phyloP scores from a whole-genome alignment of 2,888 invertebrate genomes.

The Calephelis perditalis region DNA sequence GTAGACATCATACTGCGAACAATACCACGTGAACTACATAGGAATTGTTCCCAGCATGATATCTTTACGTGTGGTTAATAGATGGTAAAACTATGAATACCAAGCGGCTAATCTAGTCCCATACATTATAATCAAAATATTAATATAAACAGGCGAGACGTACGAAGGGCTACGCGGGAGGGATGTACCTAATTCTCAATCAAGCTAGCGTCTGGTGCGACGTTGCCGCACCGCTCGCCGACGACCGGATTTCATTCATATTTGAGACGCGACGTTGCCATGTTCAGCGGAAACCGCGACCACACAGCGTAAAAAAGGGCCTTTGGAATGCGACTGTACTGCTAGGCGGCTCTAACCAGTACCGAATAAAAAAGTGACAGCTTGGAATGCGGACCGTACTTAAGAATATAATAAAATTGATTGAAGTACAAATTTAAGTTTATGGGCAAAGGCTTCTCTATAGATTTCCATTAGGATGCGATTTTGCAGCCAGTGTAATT shows the following conservation, averaged over 20 bases:
- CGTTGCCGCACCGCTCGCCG: conserved; percentile 69
- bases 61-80: conserved; percentile 33
- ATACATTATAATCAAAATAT: conserved; percentile 32
- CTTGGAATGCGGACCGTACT: conserved; percentile 64
- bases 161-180: conserved; percentile 60
- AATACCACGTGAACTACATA: too few species aligned
- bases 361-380: conserved; percentile 64
- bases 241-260: conserved; percentile 77
- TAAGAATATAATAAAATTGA: conserved; percentile 28
- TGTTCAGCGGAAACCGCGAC: conserved; percentile 76
- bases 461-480: not conserved
- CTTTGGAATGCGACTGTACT: conserved; percentile 74
- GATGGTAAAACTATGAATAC: conserved; percentile 37
- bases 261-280: conserved; percentile 76
- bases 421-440: conserved; percentile 2
- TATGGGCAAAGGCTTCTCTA: not conserved
- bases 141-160: conserved; percentile 35
- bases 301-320: conserved; percentile 76
- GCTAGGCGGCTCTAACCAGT: conserved; percentile 65
- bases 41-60: too few species aligned
- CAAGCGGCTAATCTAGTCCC: conserved; percentile 34
- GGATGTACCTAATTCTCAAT: conserved; percentile 68
- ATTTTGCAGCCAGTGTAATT: not conserved
- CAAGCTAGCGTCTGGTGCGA: conserved; percentile 70
- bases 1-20: too few species aligned